Evolutionary conservation across 2,888 invertebrate genomes (phyloP).

Genomic region (Diarsia mendica): DNA sequence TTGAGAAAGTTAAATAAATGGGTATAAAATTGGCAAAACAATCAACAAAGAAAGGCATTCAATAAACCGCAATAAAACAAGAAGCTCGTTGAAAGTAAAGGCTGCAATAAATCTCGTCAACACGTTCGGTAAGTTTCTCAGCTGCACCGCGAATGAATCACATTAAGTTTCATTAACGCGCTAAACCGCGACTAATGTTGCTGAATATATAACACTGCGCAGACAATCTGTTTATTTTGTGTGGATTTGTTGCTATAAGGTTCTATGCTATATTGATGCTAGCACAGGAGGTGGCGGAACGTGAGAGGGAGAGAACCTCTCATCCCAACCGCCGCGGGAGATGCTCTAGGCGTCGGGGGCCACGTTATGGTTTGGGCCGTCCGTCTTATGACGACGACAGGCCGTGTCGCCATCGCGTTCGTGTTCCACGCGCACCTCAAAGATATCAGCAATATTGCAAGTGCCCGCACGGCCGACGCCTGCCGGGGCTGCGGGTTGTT

Average conservation of each 20-base stretch:
- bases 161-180: slow-evolving; percentile 49
- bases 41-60: not conserved
- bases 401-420: too few species aligned
- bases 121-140: slow-evolving; percentile 14
- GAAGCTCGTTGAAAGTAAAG: slow-evolving; percentile 27
- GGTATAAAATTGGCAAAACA: not conserved
- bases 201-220: slow-evolving; percentile 37
- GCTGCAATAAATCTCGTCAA: slow-evolving; percentile 19
- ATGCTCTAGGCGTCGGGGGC: too few species aligned
- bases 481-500: too few species aligned
- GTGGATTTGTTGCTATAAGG: not conserved
- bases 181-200: slow-evolving; percentile 40
- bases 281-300: too few species aligned
- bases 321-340: too few species aligned
- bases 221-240: not conserved
- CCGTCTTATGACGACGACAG: too few species aligned
- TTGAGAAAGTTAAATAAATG: not conserved
- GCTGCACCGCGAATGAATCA: slow-evolving; percentile 32
- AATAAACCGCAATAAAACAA: slow-evolving; percentile 24
- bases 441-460: too few species aligned
- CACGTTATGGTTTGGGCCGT: too few species aligned
- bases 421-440: too few species aligned
- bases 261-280: too few species aligned
- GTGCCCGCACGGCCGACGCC: too few species aligned
- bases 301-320: too few species aligned